A percentile compares a stretch with the other conserved stretches of the same genome.
These are phyloP conservation scores for Chaetodon auriga DNA, from an alignment of 2,113 vertebrate genomes.

Conservation along the genomic window DNA sequence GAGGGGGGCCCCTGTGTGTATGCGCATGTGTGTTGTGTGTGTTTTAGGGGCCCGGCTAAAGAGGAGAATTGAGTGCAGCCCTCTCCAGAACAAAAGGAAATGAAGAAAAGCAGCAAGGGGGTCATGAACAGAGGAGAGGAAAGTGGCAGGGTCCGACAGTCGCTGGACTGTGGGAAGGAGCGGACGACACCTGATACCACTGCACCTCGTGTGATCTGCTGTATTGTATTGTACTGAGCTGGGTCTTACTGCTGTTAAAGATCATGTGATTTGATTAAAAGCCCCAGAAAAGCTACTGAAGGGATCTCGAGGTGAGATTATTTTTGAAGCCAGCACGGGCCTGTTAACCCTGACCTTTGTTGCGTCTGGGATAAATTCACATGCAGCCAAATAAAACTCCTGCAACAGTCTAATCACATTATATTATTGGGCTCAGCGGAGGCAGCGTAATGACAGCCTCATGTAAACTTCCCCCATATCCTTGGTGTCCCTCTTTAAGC, in stretches of 20 bases:
- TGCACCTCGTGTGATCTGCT: too few species aligned
- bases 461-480: conserved; percentile 47
- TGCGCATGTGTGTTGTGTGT: conserved; percentile 31
- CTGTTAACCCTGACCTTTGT: background rate
- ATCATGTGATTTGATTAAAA: background rate
- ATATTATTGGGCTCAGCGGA: background rate
- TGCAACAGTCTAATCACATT: background rate
- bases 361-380: background rate
- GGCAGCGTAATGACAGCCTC: conserved; percentile 23
- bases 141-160: conserved; percentile 13
- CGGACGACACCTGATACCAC: conserved; percentile 4
- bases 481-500: conserved; percentile 27
- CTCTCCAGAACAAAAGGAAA: conserved; percentile 55
- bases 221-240: background rate
- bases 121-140: conserved; percentile 42
- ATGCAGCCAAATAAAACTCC: background rate
- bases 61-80: conserved; percentile 34
- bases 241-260: background rate
- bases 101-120: conserved; percentile 41
- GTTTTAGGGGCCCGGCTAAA: conserved; percentile 31
- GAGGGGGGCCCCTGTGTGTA: conserved; percentile 3
- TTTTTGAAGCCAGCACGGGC: background rate
- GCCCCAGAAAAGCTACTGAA: background rate
- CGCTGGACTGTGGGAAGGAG: conserved; percentile 15
- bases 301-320: background rate